A percentile compares a stretch with the other conserved stretches of the same genome.
Conservation (phyloP, 2,797 vertebrate genomes). For the Mycteria americana region DNA sequence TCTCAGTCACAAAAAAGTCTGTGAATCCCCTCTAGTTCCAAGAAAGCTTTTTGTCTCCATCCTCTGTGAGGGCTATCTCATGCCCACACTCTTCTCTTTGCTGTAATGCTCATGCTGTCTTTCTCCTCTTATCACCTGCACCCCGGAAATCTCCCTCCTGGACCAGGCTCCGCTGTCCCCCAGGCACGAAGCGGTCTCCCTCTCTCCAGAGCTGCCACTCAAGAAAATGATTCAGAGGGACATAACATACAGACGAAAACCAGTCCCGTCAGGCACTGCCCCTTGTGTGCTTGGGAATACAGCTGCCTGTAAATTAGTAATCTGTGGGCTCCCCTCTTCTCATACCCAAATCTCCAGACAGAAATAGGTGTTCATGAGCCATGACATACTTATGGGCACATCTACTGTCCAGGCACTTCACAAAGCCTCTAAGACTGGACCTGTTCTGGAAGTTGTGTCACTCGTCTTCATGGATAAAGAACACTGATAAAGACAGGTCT, state of each 20-base stretch:
- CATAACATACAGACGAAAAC: neutral
- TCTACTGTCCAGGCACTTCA: neutral
- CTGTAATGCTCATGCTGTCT: neutral
- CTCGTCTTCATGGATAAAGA: neutral
- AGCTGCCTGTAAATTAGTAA: neutral
- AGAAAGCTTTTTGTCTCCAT: neutral
- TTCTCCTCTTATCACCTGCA: neutral
- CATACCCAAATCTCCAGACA: neutral
- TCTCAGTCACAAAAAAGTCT: neutral
- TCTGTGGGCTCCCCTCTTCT: neutral
- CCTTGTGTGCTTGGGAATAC: neutral
- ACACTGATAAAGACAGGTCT: neutral
- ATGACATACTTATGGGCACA: neutral
- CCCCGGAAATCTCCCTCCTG: neutral
- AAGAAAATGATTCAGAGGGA: neutral
- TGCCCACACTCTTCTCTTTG: neutral
- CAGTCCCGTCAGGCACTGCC: neutral
- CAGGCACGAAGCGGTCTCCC: rapidly evolving
- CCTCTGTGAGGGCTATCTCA: neutral
- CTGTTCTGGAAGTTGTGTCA: neutral
- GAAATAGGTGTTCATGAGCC: neutral
- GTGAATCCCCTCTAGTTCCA: neutral
- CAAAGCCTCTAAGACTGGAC: neutral
- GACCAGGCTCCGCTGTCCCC: neutral
- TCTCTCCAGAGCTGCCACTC: neutral